Evolutionary conservation across 37 sponge, comb jelly and placozoan genomes (phyloP).

Genomic region (Hexactinellida sp.): DNA sequence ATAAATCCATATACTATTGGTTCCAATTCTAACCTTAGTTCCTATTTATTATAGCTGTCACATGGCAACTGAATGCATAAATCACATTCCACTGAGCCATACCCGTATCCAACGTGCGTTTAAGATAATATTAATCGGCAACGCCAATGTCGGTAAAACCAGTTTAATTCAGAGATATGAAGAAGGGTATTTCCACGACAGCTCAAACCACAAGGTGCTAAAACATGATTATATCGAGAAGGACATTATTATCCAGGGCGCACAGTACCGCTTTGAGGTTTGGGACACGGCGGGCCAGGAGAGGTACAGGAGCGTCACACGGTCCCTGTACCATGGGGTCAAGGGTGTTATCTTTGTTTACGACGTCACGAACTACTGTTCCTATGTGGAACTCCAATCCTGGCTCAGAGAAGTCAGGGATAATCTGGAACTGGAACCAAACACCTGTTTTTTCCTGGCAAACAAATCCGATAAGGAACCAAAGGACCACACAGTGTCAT

Average conservation of each 20-base stretch:
- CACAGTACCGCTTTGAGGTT: neutral
- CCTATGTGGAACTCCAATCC: neutral
- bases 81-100: no score
- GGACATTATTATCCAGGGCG: neutral
- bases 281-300: conserved; percentile 10
- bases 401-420: neutral
- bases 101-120: neutral
- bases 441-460: neutral
- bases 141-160: neutral
- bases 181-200: neutral
- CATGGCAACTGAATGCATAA: no score
- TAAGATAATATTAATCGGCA: neutral
- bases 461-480: neutral
- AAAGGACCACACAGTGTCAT: neutral
- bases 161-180: neutral
- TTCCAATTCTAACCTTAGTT: no score
- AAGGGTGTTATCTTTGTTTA: neutral
- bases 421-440: neutral
- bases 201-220: neutral
- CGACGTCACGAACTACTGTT: neutral
- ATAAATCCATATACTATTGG: no score
- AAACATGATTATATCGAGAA: neutral
- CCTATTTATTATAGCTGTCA: no score
- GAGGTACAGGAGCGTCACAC: neutral
- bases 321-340: neutral